A percentile compares a stretch with the other conserved stretches of the same genome.
Conservation (phyloP, 2,888 invertebrate species). For the Chesias legatella region DNA sequence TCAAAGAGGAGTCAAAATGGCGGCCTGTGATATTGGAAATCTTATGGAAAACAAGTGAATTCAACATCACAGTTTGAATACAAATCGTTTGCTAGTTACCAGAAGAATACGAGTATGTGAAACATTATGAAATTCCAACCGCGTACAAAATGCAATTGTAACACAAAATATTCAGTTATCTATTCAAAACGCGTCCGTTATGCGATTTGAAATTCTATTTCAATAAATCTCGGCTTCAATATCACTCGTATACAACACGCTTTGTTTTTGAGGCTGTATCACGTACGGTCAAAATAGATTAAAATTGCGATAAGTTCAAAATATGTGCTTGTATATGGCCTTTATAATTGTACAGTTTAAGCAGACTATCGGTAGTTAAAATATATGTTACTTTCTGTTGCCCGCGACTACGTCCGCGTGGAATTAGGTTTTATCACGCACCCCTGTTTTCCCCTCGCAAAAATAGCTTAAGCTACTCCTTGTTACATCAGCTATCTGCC, state of each 20-base stretch:
- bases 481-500: no score
- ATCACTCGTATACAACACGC: constrained; percentile 5
- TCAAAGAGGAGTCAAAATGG: no score
- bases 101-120: constrained; percentile 4
- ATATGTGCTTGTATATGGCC: background rate
- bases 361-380: no score
- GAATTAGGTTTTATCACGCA: no score
- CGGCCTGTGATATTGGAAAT: no score
- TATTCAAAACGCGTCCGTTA: constrained; percentile 12
- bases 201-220: constrained; percentile 19
- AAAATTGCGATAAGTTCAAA: constrained; percentile 1
- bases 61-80: no score
- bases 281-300: constrained; percentile 1
- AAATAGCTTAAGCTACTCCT: no score
- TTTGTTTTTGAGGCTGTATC: background rate
- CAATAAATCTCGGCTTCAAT: constrained; percentile 15
- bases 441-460: no score
- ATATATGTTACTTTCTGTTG: no score
- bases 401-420: no score
- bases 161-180: constrained; percentile 11
- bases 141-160: constrained; percentile 12
- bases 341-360: no score
- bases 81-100: background rate
- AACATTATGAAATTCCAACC: constrained; percentile 9
- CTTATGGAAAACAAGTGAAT: no score